Base-by-base conservation (phyloP, 2,797 vertebrate species). In the Eutrigla gurnardus region DNA sequence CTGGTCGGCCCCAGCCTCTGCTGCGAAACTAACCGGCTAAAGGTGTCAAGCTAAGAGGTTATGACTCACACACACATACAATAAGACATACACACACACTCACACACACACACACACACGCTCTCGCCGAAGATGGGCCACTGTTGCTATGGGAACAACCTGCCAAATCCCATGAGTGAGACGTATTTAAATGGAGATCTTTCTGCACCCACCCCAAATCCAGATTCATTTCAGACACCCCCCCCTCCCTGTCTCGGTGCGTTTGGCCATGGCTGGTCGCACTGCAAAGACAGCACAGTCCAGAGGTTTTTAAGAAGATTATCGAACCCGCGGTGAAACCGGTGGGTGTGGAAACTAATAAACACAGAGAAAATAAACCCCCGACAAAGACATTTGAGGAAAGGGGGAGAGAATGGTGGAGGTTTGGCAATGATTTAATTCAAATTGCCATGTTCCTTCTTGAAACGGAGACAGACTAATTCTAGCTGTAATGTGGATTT, bases 141-240 rank as follows among this genome's bases (percentile, higher is more conserved):
- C 86, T 83, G 91, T 91, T 92, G 83, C 91, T 85, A 92, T 92
- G 89, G 91, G 70, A 93, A 93, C 93, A 88, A 89, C 85, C 90
- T 91, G 91, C 84, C 88, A 92, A 92, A 92, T 91, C 90, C 84
- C 84, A 80, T 61, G 87, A 93, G 87, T 93, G 85, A 94, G 91
- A 93, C 32, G 64, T 94, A 91, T 93, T 94, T 91, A 91, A 91
- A 94, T 93, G 89, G 85, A 92, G 92, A 93, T 93, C 78, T 88
- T 72, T 84, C 78, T 69, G 65, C 62, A 64, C 69, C 3, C 43
- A 12, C 43, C 43, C 62, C 60, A 83, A 87, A 91, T 89, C 84
- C 86, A 84, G 85, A 90, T 89, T 91, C 66, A 87, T 90, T 91
- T 89, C 82, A 89, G 81, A 78, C 73, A 62, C 77, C 72, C 75